These are phyloP conservation scores for Sapayoa aenigma DNA, from an alignment of 2,113 vertebrate genomes.

Conservation along the genomic window DNA sequence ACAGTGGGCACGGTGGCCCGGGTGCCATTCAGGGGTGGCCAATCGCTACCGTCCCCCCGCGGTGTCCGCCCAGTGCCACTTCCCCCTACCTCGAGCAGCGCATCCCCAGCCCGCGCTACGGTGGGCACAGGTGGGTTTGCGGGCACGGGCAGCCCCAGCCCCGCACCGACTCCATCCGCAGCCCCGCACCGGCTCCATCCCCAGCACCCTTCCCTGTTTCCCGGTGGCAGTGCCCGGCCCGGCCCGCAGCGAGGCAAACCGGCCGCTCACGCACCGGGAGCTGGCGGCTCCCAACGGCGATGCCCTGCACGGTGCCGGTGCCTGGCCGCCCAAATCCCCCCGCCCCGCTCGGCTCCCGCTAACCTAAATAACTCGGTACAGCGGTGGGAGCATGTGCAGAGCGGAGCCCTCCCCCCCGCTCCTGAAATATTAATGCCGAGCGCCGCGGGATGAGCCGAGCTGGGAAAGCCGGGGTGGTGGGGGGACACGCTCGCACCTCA, in stretches of 20 bases:
- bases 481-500: neutral
- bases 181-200: neutral
- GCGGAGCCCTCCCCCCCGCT: neutral
- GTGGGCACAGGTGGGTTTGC: neutral
- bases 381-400: constrained; percentile 19
- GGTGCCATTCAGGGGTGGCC: neutral
- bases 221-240: neutral
- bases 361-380: constrained; percentile 19
- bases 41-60: neutral
- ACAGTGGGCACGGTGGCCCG: neutral
- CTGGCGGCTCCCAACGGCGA: neutral
- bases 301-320: neutral
- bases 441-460: neutral
- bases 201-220: neutral
- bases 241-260: neutral
- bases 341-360: neutral
- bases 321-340: neutral
- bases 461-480: neutral
- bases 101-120: neutral
- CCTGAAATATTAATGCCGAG: constrained; percentile 1
- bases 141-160: neutral
- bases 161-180: neutral
- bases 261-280: neutral
- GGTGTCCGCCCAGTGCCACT: neutral
- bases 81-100: neutral